These are phyloP conservation scores for Deroplatys truncata DNA, from an alignment of 2,888 invertebrate species.

Conservation along the genomic window DNA sequence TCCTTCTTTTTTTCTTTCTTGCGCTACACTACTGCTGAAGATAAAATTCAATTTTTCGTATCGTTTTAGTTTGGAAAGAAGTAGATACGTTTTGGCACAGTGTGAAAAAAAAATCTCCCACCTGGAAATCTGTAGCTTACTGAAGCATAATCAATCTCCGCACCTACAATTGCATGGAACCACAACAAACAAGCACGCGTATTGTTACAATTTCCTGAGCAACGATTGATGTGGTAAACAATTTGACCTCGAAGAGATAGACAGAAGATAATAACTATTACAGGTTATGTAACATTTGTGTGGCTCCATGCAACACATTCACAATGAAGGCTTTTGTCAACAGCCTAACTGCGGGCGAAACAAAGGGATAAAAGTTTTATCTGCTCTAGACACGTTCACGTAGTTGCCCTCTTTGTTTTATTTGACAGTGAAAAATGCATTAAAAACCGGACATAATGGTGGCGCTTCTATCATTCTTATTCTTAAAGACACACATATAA, in stretches of 20 bases:
- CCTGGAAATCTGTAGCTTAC: neutral
- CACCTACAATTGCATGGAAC: neutral
- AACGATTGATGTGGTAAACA: neutral
- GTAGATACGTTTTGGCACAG: too few species aligned
- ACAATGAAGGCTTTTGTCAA: neutral
- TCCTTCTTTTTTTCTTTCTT: too few species aligned
- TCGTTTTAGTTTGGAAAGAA: too few species aligned
- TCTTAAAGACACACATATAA: too few species aligned
- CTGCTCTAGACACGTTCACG: neutral
- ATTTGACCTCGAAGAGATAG: neutral
- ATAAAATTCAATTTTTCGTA: too few species aligned
- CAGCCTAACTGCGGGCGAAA: neutral
- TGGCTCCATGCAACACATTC: neutral
- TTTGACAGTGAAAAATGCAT: neutral
- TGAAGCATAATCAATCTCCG: neutral
- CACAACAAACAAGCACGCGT: neutral
- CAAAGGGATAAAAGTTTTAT: neutral
- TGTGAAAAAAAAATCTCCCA: too few species aligned
- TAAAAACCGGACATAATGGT: neutral
- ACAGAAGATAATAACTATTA: neutral
- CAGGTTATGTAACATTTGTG: neutral
- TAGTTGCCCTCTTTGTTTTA: neutral
- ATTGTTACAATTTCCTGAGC: neutral
- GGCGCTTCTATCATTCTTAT: neutral
- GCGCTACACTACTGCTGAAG: too few species aligned